phyloP scores from a whole-genome alignment of 2,888 invertebrate species.

The Synanthedon vespiformis region DNA sequence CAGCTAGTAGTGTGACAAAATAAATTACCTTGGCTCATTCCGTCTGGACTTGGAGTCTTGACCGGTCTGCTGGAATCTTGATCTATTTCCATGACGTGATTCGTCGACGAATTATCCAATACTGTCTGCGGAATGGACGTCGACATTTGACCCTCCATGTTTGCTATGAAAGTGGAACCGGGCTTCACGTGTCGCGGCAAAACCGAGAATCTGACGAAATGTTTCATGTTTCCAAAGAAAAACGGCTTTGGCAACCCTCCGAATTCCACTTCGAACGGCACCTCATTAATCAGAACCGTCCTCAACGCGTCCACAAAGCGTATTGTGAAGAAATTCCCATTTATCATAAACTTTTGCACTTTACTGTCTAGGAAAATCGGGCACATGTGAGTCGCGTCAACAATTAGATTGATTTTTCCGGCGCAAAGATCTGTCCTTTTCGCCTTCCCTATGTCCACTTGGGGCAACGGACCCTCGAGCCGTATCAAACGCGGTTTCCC shows the following conservation, averaged over 20 bases:
- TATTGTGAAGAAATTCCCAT: slow-evolving; percentile 78
- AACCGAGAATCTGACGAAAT: slow-evolving; percentile 84
- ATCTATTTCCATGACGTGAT: slow-evolving; percentile 35
- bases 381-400: slow-evolving; percentile 82
- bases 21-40: slow-evolving; percentile 44
- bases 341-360: slow-evolving; percentile 82
- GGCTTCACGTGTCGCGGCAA: slow-evolving; percentile 80
- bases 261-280: slow-evolving; percentile 82
- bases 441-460: slow-evolving; percentile 87
- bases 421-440: slow-evolving; percentile 85
- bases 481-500: slow-evolving; percentile 82
- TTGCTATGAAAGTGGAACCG: slow-evolving; percentile 76
- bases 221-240: slow-evolving; percentile 78
- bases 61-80: slow-evolving; percentile 17
- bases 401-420: slow-evolving; percentile 85
- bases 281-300: slow-evolving; percentile 83
- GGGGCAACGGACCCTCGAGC: slow-evolving; percentile 91
- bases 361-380: slow-evolving; percentile 88
- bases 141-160: slow-evolving; percentile 75
- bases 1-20: too few species aligned
- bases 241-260: slow-evolving; percentile 87
- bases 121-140: slow-evolving; percentile 14
- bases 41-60: slow-evolving; percentile 50
- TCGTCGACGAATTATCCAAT: slow-evolving; percentile 12
- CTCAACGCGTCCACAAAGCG: slow-evolving; percentile 84